Base-by-base conservation (phyloP, 2,888 invertebrate genomes). In the Byasa hedistus region DNA sequence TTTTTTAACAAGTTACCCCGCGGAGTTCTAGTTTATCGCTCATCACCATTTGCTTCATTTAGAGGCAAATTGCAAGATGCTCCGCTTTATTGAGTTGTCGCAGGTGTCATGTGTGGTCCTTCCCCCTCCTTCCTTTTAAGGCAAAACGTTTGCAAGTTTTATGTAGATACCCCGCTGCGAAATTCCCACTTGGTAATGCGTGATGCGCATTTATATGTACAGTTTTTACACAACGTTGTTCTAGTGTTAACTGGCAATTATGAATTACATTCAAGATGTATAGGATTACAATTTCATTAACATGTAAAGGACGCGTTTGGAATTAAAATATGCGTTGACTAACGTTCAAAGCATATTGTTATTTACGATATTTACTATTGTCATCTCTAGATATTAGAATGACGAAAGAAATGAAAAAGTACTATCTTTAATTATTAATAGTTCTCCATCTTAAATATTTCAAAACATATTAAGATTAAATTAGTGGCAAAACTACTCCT, bases 11-110 rank as follows among this genome's bases (percentile, higher is more conserved):
- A 36, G 32, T 23, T 32, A 19, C 8, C 36, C 57, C 7, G 51
- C 19, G 36, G 52, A 44, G 32, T 39, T 24, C 24, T 48, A 39
- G 58, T 36, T 39, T 23, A 21, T 55, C 21, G 39, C 7, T 58
- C 44, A 54, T 64, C 58, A 51, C 51, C 32, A 5, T 55, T 64
- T 23, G 54, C 22, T 19, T 57, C n/a, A 39, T 63, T 36, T 39
- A 39, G 24, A 54, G 59, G 55, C 55, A 59, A 54, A 59, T 44
- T 57, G 55, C 39, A 52, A n/a, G 4, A 44, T 23, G 39, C n/a
- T 32, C 24, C 58, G 52, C 54, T 62, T 54, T 62, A 66, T 66
- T 62, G 58, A 66, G 66, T 58, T 57, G 66, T 66, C 24, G 61
- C 66, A 57, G 57, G 61, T 65, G 57, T 36, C 52, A 36, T 62